Conservation (phyloP, 1,140 invertebrate genomes). For the Drosophila micromelanica region DNA sequence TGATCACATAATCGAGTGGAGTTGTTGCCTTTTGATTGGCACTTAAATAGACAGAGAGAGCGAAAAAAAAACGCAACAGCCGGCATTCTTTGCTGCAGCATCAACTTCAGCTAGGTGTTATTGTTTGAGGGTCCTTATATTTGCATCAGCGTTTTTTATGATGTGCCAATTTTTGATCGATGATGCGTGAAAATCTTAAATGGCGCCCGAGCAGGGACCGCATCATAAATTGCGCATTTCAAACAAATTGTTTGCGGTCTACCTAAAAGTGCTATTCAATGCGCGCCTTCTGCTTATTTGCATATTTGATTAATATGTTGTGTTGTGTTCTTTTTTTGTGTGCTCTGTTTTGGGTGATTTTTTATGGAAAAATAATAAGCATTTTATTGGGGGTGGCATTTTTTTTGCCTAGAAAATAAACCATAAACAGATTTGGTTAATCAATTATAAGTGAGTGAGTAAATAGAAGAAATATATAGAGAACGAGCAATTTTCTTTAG, state of each 20-base stretch:
- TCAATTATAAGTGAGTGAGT: not conserved
- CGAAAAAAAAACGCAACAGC: constrained; percentile 28
- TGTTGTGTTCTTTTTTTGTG: constrained; percentile 47
- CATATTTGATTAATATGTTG: constrained; percentile 82
- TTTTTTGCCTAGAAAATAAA: not conserved
- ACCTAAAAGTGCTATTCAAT: constrained; percentile 40
- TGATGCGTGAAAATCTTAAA: constrained; percentile 68
- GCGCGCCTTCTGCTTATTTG: constrained; percentile 56
- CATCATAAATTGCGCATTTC: constrained; percentile 23
- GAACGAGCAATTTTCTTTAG: no score
- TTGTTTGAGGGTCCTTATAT: constrained; percentile 50
- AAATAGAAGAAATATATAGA: not conserved
- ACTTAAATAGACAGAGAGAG: constrained; percentile 13
- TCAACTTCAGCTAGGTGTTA: not conserved
- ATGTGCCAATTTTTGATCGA: constrained; percentile 75
- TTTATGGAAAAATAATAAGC: constrained; percentile 80
- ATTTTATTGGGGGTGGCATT: constrained; percentile 50
- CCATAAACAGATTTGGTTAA: not conserved
- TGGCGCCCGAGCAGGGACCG: not conserved
- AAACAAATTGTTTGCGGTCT: constrained; percentile 33
- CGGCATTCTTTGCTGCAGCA: not conserved
- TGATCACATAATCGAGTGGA: constrained; percentile 74
- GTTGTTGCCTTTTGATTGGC: constrained; percentile 54
- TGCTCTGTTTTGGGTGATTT: constrained; percentile 68
- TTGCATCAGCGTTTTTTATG: constrained; percentile 68